These are phyloP conservation scores for Andinoacara biseriatus DNA, from an alignment of 2,113 vertebrate genomes.

Conservation along the genomic window DNA sequence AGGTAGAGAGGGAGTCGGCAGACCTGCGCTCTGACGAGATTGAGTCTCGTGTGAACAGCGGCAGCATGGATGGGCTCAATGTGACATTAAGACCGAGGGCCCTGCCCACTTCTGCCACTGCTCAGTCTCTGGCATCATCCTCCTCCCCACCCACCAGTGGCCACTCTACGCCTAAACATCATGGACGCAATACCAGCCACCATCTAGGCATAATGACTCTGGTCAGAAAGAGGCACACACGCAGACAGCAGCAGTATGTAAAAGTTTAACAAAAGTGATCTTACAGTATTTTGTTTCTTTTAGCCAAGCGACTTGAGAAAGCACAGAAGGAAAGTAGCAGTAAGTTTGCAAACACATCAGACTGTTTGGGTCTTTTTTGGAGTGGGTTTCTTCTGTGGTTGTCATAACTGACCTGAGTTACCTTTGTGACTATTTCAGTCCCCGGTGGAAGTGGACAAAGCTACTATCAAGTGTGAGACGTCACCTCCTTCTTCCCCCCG, in stretches of 20 bases:
- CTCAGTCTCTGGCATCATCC: conserved; percentile 92
- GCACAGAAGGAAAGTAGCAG: conserved; percentile 93
- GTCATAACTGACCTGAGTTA: not conserved
- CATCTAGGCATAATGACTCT: conserved; percentile 97
- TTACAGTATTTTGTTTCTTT: conserved; percentile 52
- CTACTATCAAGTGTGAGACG: conserved; percentile 97
- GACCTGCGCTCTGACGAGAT: conserved; percentile 92
- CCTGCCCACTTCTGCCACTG: conserved; percentile 92
- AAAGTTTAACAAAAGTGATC: not conserved
- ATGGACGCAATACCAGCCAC: conserved; percentile 88
- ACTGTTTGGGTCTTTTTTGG: not conserved
- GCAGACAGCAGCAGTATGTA: not conserved
- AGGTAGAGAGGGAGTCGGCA: conserved; percentile 94
- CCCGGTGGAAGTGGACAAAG: conserved; percentile 94
- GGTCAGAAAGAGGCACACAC: conserved; percentile 81
- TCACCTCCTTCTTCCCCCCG: conserved; percentile 95
- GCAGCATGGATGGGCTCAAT: conserved; percentile 95
- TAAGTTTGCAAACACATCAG: conserved; percentile 77
- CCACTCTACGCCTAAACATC: conserved; percentile 90
- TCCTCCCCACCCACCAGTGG: conserved; percentile 89
- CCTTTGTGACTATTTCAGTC: conserved; percentile 79
- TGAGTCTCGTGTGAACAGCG: conserved; percentile 90
- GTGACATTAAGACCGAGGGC: conserved; percentile 88
- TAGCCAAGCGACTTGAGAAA: conserved; percentile 98
- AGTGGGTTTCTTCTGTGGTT: not conserved